Evolutionary conservation across 2,888 invertebrate genomes (phyloP).

Genomic region (Pegoplata infirma): DNA sequence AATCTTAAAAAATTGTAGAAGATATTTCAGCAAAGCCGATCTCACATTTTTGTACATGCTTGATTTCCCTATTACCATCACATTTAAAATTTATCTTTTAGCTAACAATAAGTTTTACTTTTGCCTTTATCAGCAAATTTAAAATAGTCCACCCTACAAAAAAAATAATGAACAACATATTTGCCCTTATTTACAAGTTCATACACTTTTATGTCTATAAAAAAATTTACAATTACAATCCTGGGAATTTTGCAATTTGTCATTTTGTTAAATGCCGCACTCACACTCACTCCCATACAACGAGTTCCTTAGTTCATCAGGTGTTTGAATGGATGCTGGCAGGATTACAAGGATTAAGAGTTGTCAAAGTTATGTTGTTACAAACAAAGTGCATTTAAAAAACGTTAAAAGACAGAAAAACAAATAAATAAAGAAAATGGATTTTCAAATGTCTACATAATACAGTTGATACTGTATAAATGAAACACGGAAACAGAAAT

Average conservation of each 20-base stretch:
- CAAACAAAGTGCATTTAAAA: conserved; percentile 61
- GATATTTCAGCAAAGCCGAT: no score
- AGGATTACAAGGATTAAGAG: conserved; percentile 73
- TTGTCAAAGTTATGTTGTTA: conserved; percentile 64
- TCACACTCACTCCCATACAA: conserved; percentile 2
- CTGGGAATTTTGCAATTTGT: conserved; percentile 63
- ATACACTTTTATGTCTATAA: conserved; percentile 66
- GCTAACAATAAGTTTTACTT: no score
- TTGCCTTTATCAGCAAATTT: no score
- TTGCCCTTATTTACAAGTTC: conserved; percentile 21
- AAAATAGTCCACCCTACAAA: background rate
- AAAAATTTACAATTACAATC: conserved; percentile 65
- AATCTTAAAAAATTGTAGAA: no score
- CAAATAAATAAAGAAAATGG: conserved; percentile 59
- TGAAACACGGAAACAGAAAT: background rate
- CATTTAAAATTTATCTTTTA: no score
- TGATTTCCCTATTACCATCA: no score
- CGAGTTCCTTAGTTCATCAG: conserved; percentile 69
- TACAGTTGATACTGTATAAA: background rate
- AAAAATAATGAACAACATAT: conserved; percentile 7
- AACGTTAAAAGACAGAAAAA: conserved; percentile 57
- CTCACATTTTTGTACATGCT: no score
- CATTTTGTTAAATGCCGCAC: conserved; percentile 51
- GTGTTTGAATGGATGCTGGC: conserved; percentile 68
- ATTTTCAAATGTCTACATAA: conserved; percentile 48